Evolutionary conservation across 1,140 invertebrate genomes (phyloP).

Genomic region (Drosophila carrolli): DNA sequence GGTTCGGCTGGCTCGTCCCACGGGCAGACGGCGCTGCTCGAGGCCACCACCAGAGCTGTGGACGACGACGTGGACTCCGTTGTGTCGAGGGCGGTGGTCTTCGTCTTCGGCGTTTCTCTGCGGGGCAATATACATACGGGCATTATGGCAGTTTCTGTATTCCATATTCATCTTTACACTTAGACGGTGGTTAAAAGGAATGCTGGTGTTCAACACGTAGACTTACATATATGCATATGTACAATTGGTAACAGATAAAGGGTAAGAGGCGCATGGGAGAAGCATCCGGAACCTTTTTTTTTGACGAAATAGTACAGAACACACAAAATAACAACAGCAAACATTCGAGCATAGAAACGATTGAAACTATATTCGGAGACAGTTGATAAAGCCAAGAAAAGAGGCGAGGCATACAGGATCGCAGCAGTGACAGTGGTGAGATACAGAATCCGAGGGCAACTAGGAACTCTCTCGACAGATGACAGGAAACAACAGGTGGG

Average conservation of each 20-base stretch:
- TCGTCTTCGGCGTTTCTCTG: constrained; percentile 71
- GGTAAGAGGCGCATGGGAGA: constrained; percentile 10
- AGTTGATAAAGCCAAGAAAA: constrained; percentile 24
- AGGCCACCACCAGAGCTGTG: constrained; percentile 75
- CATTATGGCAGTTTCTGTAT: neutral
- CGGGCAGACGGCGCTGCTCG: constrained; percentile 88
- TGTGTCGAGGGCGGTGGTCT: constrained; percentile 70
- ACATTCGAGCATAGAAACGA: constrained; percentile 43
- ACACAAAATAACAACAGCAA: constrained; percentile 38
- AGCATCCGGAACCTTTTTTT: constrained; percentile 19
- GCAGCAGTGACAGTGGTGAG: constrained; percentile 6
- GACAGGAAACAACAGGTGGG: constrained; percentile 2
- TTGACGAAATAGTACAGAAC: constrained; percentile 27
- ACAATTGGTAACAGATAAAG: constrained; percentile 27
- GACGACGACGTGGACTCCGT: constrained; percentile 85
- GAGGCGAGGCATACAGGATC: constrained; percentile 10
- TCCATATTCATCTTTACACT: constrained; percentile 8
- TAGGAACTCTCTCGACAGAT: neutral
- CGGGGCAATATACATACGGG: neutral
- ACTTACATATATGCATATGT: constrained; percentile 39
- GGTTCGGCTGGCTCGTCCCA: constrained; percentile 86
- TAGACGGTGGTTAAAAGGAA: constrained; percentile 41
- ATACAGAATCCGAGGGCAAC: constrained; percentile 5
- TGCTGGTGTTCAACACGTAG: constrained; percentile 36
- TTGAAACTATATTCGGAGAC: constrained; percentile 36